These are phyloP conservation scores for Trachemys scripta DNA, from an alignment of 2,113 vertebrate species.

Conservation along the genomic window DNA sequence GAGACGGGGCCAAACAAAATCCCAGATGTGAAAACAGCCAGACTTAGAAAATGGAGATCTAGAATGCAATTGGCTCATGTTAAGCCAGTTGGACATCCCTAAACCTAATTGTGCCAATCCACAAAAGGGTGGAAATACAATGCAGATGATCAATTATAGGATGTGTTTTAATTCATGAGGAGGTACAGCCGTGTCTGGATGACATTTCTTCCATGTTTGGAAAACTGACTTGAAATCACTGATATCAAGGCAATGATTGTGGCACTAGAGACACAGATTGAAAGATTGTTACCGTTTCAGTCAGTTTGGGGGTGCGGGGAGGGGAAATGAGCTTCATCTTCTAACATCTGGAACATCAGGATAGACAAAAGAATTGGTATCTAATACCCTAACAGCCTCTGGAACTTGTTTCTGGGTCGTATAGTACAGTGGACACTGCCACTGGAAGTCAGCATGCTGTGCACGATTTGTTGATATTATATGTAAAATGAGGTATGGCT, in stretches of 20 bases:
- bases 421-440: background rate
- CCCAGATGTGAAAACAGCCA: background rate
- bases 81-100: background rate
- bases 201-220: background rate
- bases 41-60: background rate
- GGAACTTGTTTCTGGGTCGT: accelerated
- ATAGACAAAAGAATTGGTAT: background rate
- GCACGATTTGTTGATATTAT: background rate
- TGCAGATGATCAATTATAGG: background rate
- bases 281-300: background rate
- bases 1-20: background rate
- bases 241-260: background rate
- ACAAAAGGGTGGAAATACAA: background rate
- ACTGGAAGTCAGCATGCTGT: background rate
- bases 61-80: accelerated
- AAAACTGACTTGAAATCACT: background rate
- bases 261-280: accelerated
- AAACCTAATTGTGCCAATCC: background rate
- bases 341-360: accelerated
- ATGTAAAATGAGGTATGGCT: background rate
- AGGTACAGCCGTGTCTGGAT: accelerated
- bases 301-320: accelerated
- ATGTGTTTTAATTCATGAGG: accelerated
- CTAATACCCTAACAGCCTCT: background rate
- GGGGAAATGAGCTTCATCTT: background rate